Percentiles rank a stretch among this genome's conserved stretches.
Evolutionary conservation across 2,888 invertebrate species (phyloP).

Genomic region (Hyposoter dolosus): DNA sequence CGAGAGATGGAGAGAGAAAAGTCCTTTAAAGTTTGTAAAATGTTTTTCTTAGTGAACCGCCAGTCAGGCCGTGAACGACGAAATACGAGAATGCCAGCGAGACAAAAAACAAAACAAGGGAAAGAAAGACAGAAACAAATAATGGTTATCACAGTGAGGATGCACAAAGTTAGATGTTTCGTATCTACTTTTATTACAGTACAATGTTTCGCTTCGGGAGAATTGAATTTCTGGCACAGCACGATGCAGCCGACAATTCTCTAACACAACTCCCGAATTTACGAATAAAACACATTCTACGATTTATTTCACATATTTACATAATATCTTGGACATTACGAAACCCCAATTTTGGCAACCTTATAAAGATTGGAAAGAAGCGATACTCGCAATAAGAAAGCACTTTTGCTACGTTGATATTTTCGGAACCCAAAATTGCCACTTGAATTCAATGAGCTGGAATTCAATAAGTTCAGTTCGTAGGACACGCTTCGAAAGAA

Average conservation of each 20-base stretch:
- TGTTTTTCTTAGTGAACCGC: conserved; percentile 46
- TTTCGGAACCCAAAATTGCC: neutral
- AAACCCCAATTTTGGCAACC: conserved; percentile 30
- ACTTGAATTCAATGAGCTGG: conserved; percentile 5
- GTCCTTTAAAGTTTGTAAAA: conserved; percentile 61
- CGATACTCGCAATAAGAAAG: neutral
- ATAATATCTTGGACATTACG: conserved; percentile 28
- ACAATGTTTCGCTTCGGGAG: conserved; percentile 28
- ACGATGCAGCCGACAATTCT: conserved; percentile 55
- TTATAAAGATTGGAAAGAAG: neutral
- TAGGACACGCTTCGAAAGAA: neutral
- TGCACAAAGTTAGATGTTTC: conserved; percentile 48
- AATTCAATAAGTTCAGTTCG: neutral
- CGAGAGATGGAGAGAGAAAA: conserved; percentile 24
- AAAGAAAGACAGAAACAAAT: conserved; percentile 21
- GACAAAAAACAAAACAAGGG: conserved; percentile 5
- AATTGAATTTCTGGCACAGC: conserved; percentile 56
- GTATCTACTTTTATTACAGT: conserved; percentile 50
- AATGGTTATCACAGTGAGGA: conserved; percentile 52
- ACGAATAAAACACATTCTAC: conserved; percentile 30
- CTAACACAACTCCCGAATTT: conserved; percentile 34
- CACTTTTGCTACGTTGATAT: neutral
- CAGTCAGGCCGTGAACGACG: conserved; percentile 34
- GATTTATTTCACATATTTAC: conserved; percentile 48
- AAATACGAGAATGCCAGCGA: conserved; percentile 42